Percentiles rank a stretch among this genome's conserved stretches.
These are phyloP conservation scores for Manis pentadactyla DNA, from an alignment of 2,797 vertebrate species.

Conservation along the genomic window DNA sequence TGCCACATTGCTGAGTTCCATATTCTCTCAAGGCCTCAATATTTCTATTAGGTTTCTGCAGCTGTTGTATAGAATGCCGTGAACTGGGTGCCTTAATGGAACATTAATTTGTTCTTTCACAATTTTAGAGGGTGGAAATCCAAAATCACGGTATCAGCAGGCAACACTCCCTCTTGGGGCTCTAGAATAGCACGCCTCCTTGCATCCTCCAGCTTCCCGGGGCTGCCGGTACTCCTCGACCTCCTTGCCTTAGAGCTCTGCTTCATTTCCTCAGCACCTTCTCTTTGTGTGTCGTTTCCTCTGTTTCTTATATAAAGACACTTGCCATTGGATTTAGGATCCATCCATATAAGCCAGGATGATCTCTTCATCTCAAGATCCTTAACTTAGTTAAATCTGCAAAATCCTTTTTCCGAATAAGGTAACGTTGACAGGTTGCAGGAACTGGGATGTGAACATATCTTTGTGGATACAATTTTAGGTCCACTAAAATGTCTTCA, in stretches of 20 bases:
- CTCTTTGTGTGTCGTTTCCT: not conserved
- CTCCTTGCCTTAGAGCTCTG: not conserved
- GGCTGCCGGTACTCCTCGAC: not conserved
- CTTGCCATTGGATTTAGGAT: not conserved
- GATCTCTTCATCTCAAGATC: not conserved
- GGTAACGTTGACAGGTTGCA: not conserved
- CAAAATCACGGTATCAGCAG: not conserved
- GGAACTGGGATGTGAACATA: not conserved
- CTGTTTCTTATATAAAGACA: not conserved
- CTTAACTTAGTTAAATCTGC: not conserved
- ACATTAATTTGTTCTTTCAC: not conserved
- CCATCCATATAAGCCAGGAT: not conserved
- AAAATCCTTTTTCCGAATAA: not conserved
- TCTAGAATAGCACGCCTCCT: not conserved
- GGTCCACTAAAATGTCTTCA: not conserved
- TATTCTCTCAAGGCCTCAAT: not conserved
- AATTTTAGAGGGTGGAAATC: not conserved
- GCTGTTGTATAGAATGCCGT: not conserved
- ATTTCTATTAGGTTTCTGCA: not conserved
- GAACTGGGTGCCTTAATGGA: not conserved
- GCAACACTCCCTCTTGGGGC: fast-evolving
- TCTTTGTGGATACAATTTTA: not conserved
- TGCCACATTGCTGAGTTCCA: not conserved
- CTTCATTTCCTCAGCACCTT: not conserved
- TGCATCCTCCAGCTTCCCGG: not conserved